Percentiles rank a stretch among this genome's conserved stretches.
phyloP scores from a whole-genome alignment of 2,797 vertebrate species.

The Takifugu ocellatus region DNA sequence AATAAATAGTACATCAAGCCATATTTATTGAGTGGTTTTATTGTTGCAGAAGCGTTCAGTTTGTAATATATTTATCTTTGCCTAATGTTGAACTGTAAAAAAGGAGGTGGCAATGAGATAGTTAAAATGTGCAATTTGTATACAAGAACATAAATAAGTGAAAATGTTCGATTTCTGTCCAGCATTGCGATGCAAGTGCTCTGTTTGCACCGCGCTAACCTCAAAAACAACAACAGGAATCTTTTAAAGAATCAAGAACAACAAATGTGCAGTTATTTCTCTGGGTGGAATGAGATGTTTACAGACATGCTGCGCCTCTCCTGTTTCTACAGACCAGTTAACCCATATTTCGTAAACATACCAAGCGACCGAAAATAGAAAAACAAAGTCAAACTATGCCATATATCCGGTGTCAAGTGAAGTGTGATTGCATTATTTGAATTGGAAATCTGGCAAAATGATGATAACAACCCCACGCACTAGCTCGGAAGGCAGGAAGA shows the following conservation, averaged over 20 bases:
- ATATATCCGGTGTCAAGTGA: slow-evolving; percentile 50
- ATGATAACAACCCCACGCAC: slow-evolving; percentile 58
- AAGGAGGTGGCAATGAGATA: neutral
- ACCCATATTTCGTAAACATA: slow-evolving; percentile 56
- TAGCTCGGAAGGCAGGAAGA: slow-evolving; percentile 49
- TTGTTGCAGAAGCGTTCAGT: too few relatives aligned
- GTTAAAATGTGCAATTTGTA: slow-evolving; percentile 1
- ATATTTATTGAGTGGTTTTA: too few relatives aligned
- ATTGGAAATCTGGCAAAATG: slow-evolving; percentile 65
- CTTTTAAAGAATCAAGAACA: slow-evolving; percentile 32
- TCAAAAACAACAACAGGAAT: slow-evolving; percentile 27
- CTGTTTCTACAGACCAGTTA: slow-evolving; percentile 58
- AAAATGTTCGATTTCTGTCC: slow-evolving; percentile 2
- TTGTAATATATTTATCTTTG: too few relatives aligned
- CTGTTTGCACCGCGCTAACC: slow-evolving; percentile 16
- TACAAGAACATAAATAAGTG: neutral
- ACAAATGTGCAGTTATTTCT: slow-evolving; percentile 40
- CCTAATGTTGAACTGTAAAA: neutral
- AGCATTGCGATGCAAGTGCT: slow-evolving; percentile 17
- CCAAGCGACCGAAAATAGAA: slow-evolving; percentile 40
- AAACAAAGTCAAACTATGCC: slow-evolving; percentile 70
- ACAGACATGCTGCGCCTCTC: slow-evolving; percentile 48
- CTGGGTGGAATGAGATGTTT: slow-evolving; percentile 39
- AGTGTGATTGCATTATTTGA: slow-evolving; percentile 52
- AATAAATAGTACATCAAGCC: too few relatives aligned